Evolutionary conservation across 2,888 invertebrate species (phyloP), one percentile per base, ranked within the genome.

Genomic region (Nemotelus nigrinus): DNA sequence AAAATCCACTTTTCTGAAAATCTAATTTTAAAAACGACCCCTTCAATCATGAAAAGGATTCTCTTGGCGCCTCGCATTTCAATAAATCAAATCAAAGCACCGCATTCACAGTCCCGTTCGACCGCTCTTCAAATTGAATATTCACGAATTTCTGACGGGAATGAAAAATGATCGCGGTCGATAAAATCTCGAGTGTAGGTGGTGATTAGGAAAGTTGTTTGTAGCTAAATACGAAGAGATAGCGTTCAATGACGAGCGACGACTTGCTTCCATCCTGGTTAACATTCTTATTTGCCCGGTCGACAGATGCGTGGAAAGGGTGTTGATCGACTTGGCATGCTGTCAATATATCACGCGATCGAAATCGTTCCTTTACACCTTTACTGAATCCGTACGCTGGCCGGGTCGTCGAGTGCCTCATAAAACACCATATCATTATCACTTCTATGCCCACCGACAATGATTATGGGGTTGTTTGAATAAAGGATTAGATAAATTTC

Each of bases 371-470:
- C 25, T 68, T 50, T 53, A 8, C 68, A 6, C 8, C 67, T 44
- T 3, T 47, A 50, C 2, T 68, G 50, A 50, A 68, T 48, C 25
- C 3, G 25, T 3, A 39, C 50, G 25, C 25, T 25, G 1, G 25
- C 25, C 25, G 25, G 25, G 25, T 25, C 47, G 72, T 58, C n/a
- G 72, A 72, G 45, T 45, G 47, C 25, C 45, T 41, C 48, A 71
- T 60, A 50, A 72, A 72, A 55, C 50, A 76, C 64, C 76, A 72
- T 76, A 65, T 78, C 60, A 78, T 78, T 78, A 78, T 78, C 78
- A 76, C 78, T 77, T 77, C 71, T 70, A 60, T 48, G 71, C 76
- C 44, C 65, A 53, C 63, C 65, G 71, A 44, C 60, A 65, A 72
- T 78, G 78, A 77, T 76, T 78, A 72, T 71, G 67, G 65, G 78